phyloP scores from a whole-genome alignment of 2,113 vertebrate genomes.

The Myocastor coypus region DNA sequence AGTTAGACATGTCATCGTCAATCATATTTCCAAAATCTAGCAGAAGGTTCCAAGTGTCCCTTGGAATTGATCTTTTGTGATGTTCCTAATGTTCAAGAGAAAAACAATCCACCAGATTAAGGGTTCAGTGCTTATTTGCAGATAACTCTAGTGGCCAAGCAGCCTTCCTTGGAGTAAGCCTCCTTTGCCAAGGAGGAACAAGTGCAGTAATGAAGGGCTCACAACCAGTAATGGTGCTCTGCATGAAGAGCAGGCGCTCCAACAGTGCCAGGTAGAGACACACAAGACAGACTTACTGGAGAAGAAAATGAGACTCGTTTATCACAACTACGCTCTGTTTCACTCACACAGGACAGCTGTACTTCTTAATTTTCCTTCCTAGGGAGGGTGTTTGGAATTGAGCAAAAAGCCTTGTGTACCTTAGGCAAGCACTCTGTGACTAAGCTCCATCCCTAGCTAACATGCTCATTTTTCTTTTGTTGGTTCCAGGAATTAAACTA shows the following conservation, averaged over 20 bases:
- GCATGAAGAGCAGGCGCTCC: neutral
- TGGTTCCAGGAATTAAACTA: neutral
- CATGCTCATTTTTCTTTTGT: neutral
- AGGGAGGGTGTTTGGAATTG: neutral
- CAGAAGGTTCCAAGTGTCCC: slow-evolving; percentile 98
- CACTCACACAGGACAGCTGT: neutral
- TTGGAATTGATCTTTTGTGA: slow-evolving; percentile 97
- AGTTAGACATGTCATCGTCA: slow-evolving; percentile 98
- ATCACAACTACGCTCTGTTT: neutral
- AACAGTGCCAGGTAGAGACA: neutral
- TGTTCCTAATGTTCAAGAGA: slow-evolving; percentile 89
- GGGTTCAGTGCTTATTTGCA: neutral
- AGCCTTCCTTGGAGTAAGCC: neutral
- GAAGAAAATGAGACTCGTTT: neutral
- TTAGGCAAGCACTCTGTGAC: neutral
- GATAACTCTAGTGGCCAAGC: neutral
- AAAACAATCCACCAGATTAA: slow-evolving; percentile 5
- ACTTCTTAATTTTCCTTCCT: neutral
- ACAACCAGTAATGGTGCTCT: neutral
- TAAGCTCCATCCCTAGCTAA: neutral
- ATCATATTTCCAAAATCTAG: slow-evolving; percentile 98
- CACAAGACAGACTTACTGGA: neutral
- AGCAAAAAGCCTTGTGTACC: neutral
- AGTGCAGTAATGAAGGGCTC: neutral
- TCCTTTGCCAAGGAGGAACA: fast-evolving